Evolutionary conservation across 2,797 vertebrate genomes (phyloP).

Genomic region (Catostomus latipinnis): DNA sequence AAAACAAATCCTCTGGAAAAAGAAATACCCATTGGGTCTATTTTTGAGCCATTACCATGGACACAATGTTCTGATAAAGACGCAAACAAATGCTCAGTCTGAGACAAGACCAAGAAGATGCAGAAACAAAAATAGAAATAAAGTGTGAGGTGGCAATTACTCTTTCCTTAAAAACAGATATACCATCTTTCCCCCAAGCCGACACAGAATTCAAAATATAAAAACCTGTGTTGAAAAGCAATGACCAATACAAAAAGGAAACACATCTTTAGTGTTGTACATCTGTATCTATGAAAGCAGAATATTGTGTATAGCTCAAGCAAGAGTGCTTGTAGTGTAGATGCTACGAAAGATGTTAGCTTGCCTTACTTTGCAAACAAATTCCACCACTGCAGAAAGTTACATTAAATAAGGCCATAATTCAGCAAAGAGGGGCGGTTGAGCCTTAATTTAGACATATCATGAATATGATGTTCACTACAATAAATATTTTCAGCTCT

Average conservation of each 20-base stretch:
- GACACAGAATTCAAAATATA: background rate
- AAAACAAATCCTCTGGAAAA: constrained; percentile 50
- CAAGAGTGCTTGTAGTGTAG: background rate
- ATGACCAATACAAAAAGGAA: background rate
- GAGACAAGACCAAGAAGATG: constrained; percentile 10
- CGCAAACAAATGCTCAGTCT: constrained; percentile 18
- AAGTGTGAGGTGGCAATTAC: background rate
- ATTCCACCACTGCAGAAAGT: background rate
- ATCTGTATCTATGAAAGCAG: background rate
- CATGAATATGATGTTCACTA: background rate
- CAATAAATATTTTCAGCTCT: background rate
- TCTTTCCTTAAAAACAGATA: background rate
- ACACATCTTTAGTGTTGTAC: background rate
- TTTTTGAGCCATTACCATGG: constrained; percentile 64
- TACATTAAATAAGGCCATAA: background rate
- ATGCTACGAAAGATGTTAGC: background rate
- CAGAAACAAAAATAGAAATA: background rate
- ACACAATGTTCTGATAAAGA: constrained; percentile 46
- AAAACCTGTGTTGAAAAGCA: background rate
- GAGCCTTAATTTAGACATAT: background rate
- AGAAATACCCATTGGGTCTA: constrained; percentile 36
- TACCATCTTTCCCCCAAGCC: background rate
- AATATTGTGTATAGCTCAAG: background rate
- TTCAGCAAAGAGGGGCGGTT: background rate
- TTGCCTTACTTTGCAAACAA: no score